Conservation (phyloP, 2,113 vertebrate species). For the Calidris pygmaea region DNA sequence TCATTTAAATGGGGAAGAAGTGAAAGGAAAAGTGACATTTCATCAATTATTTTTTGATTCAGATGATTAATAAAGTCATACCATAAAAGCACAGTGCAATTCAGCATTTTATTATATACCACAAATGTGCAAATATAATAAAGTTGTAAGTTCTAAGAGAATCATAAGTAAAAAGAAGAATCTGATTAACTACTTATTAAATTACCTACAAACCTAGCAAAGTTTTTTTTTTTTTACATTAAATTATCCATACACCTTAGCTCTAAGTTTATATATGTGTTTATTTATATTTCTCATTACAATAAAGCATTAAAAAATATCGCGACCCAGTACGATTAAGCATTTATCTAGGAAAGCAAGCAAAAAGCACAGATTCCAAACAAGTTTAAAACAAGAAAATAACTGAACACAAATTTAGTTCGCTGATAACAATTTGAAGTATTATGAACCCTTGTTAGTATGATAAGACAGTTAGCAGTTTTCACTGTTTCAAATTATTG, state of each 20-base stretch:
- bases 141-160: background rate
- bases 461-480: background rate
- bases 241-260: background rate
- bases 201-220: background rate
- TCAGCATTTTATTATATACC: background rate
- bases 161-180: background rate
- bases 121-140: background rate
- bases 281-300: background rate
- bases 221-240: background rate
- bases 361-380: background rate
- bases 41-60: background rate
- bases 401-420: background rate
- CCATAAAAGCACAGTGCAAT: background rate
- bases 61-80: background rate
- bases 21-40: background rate
- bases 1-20: background rate
- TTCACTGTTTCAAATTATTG: background rate
- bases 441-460: background rate
- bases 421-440: background rate
- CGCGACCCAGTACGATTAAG: background rate
- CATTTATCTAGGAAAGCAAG: background rate
- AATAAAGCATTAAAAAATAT: background rate
- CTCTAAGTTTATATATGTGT: background rate
- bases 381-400: background rate
- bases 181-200: background rate